Evolutionary conservation across 1,140 invertebrate species (phyloP).

Genomic region (Temnothorax longispinosus): DNA sequence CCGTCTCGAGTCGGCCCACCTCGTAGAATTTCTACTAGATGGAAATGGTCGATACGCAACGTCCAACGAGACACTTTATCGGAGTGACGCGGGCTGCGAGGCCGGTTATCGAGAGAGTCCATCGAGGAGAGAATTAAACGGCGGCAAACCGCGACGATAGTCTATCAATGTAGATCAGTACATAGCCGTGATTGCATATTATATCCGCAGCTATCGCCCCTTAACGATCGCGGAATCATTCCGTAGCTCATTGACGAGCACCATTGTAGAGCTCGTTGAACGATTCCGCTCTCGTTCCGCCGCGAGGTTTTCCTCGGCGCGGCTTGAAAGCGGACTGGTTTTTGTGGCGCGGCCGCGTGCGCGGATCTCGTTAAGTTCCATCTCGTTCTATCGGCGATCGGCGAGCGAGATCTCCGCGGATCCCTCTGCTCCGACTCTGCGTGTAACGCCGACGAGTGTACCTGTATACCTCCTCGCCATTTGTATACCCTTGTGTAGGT

Average conservation of each 20-base stretch:
- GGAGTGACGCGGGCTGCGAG: constrained; percentile 15
- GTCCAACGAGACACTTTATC: constrained; percentile 43
- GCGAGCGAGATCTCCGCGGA: constrained; percentile 44
- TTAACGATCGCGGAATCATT: constrained; percentile 57
- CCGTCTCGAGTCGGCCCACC: background rate
- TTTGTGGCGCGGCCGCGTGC: constrained; percentile 48
- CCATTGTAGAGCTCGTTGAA: constrained; percentile 38
- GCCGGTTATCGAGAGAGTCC: constrained; percentile 21
- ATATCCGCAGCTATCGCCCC: constrained; percentile 46
- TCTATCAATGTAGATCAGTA: constrained; percentile 58
- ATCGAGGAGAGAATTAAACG: constrained; percentile 54
- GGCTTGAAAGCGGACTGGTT: constrained; percentile 59
- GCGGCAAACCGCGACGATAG: constrained; percentile 55
- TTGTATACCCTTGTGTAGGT: constrained; percentile 27
- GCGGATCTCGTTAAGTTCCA: constrained; percentile 63
- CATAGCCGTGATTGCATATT: constrained; percentile 54
- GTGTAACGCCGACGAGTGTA: background rate
- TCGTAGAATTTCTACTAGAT: constrained; percentile 44
- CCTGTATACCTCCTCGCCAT: constrained; percentile 15
- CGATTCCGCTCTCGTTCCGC: constrained; percentile 55
- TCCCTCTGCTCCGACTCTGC: background rate
- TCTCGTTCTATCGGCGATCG: constrained; percentile 58
- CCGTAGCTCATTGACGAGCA: constrained; percentile 46
- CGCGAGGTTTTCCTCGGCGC: constrained; percentile 51
- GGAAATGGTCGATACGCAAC: constrained; percentile 27